phyloP scores from a whole-genome alignment of 2,888 invertebrate genomes.

The Imbricaverruca yamaguchii region DNA sequence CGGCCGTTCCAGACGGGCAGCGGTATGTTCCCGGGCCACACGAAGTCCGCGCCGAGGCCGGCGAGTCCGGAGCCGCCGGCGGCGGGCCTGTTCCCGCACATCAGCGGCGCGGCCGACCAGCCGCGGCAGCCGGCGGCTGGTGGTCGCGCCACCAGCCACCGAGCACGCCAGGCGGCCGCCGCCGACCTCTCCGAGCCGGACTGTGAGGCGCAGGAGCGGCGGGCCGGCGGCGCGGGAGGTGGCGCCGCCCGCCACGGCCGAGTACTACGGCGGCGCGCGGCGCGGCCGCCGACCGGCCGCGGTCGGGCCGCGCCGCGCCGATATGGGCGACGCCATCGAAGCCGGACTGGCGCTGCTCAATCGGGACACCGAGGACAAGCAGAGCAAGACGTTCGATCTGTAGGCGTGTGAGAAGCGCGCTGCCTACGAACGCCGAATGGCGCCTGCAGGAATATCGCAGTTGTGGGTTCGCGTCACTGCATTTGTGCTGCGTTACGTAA shows the following conservation, averaged over 20 bases:
- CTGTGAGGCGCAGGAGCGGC: neutral
- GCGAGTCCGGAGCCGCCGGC: neutral
- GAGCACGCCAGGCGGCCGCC: neutral
- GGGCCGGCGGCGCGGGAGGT: neutral
- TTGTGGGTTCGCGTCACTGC: too few species aligned
- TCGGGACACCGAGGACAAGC: neutral
- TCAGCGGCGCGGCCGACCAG: neutral
- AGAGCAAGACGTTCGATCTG: slow-evolving; percentile 5
- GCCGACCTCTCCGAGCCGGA: neutral
- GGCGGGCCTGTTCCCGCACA: neutral
- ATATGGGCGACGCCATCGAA: neutral
- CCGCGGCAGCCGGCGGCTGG: neutral
- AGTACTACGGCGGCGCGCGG: neutral
- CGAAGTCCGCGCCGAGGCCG: neutral
- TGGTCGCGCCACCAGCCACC: neutral
- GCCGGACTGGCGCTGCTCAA: neutral
- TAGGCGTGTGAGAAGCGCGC: neutral
- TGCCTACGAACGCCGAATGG: too few species aligned
- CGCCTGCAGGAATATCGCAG: too few species aligned
- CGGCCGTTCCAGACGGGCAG: too few species aligned
- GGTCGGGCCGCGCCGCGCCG: neutral
- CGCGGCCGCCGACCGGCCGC: neutral
- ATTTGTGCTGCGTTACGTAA: too few species aligned
- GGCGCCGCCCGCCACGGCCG: neutral
- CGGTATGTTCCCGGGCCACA: too few species aligned